phyloP scores from a whole-genome alignment of 2,888 invertebrate species.

The Mimas tiliae region DNA sequence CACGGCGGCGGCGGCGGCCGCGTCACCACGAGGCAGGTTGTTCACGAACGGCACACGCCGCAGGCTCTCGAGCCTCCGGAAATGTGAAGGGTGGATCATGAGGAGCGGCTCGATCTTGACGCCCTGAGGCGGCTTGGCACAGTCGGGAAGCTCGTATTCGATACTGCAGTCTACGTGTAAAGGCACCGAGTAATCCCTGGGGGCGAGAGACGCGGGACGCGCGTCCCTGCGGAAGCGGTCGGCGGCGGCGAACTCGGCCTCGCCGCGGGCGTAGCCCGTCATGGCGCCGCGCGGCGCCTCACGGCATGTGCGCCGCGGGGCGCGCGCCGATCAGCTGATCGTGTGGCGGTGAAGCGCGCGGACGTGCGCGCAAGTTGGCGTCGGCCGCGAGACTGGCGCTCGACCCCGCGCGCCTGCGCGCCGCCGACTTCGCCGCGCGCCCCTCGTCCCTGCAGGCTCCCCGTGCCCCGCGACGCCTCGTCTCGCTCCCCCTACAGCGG shows the following conservation, averaged over 20 bases:
- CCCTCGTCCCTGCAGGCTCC: conserved; percentile 46
- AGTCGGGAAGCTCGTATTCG: conserved; percentile 95
- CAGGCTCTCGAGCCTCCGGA: conserved; percentile 93
- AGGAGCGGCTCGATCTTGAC: conserved; percentile 92
- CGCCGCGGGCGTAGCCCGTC: conserved; percentile 82
- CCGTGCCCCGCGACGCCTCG: conserved; percentile 48
- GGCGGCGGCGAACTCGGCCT: conserved; percentile 78
- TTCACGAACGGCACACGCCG: conserved; percentile 93
- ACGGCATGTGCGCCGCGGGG: conserved; percentile 81
- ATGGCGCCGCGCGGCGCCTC: conserved; percentile 78
- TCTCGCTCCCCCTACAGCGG: conserved; percentile 31
- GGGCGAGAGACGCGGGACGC: conserved; percentile 81
- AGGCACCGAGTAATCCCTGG: conserved; percentile 93
- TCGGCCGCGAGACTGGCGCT: conserved; percentile 69
- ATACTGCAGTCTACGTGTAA: conserved; percentile 96
- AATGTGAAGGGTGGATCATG: conserved; percentile 96
- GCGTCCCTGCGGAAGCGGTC: conserved; percentile 77
- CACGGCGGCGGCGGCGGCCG: conserved; percentile 45
- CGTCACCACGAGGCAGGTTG: conserved; percentile 88
- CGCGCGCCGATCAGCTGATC: conserved; percentile 80
- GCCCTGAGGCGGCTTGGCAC: conserved; percentile 94
- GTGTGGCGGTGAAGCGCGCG: conserved; percentile 55
- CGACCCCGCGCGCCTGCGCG: conserved; percentile 63
- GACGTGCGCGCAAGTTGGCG: conserved; percentile 65
- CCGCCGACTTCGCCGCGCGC: conserved; percentile 48